phyloP scores from a whole-genome alignment of 2,888 invertebrate species.

The Germaria angustata region DNA sequence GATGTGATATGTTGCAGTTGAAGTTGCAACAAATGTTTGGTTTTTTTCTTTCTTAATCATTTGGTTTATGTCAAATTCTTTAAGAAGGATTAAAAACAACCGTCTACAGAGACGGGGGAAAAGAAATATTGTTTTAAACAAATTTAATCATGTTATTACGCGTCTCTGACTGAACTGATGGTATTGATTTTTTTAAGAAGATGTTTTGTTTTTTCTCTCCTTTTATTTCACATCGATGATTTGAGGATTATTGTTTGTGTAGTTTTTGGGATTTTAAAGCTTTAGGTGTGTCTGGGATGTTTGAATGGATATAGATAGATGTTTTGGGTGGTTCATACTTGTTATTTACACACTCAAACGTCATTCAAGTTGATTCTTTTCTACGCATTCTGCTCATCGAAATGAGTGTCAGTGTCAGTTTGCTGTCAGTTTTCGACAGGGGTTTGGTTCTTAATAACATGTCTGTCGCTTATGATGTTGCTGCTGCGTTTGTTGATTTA shows the following conservation, averaged over 20 bases:
- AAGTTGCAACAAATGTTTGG: slow-evolving; percentile 51
- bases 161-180: not conserved
- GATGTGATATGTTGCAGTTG: slow-evolving; percentile 1
- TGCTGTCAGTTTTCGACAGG: slow-evolving; percentile 59
- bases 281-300: not conserved
- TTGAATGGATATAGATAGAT: not conserved
- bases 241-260: slow-evolving; percentile 34
- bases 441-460: slow-evolving; percentile 57
- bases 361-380: slow-evolving; percentile 39
- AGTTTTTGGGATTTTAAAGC: slow-evolving; percentile 27
- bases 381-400: slow-evolving; percentile 20
- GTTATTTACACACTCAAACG: slow-evolving; percentile 47
- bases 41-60: slow-evolving; percentile 26
- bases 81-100: slow-evolving; percentile 62
- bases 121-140: slow-evolving; percentile 45
- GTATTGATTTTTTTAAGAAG: slow-evolving; percentile 8
- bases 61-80: slow-evolving; percentile 56
- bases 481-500: slow-evolving; percentile 25
- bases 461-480: slow-evolving; percentile 22
- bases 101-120: slow-evolving; percentile 4
- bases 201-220: not conserved
- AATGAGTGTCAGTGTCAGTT: slow-evolving; percentile 58
- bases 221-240: slow-evolving; percentile 30
- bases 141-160: slow-evolving; percentile 52
- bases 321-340: slow-evolving; percentile 43